Evolutionary conservation across 2,797 vertebrate species (phyloP).

Genomic region (Numenius phaeopus): DNA sequence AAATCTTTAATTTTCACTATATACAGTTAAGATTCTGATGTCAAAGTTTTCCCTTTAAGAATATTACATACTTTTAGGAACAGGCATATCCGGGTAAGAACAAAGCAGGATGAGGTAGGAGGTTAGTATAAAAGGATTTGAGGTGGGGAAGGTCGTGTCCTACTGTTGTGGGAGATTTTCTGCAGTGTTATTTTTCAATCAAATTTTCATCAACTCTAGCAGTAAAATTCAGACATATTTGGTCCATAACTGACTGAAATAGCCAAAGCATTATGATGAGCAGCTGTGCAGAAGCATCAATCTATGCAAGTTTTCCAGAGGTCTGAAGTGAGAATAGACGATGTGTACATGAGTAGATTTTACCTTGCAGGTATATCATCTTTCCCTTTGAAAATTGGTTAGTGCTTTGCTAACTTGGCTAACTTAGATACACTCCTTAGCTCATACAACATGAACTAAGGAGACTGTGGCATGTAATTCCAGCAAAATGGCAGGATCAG

Average conservation of each 20-base stretch:
- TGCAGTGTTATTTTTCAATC: not conserved
- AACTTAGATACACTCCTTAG: not conserved
- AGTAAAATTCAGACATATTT: not conserved
- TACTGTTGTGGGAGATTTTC: not conserved
- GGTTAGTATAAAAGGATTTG: not conserved
- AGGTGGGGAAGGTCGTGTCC: not conserved
- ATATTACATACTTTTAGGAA: not conserved
- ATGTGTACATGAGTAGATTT: not conserved
- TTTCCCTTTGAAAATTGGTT: not conserved
- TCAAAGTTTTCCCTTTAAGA: not conserved
- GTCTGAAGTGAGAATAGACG: not conserved
- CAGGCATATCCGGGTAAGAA: not conserved
- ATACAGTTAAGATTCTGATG: not conserved
- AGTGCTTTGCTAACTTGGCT: not conserved
- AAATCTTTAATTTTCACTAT: not conserved
- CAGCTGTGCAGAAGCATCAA: not conserved
- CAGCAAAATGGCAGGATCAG: not conserved
- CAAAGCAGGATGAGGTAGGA: not conserved
- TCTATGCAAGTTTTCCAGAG: not conserved
- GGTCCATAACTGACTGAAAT: not conserved
- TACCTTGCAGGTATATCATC: not conserved
- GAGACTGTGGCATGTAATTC: not conserved
- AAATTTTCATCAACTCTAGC: not conserved
- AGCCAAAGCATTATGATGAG: not conserved
- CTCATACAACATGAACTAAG: accelerated